Evolutionary conservation across 2,113 vertebrate species (phyloP).

Genomic region (Lamprologus callipterus): DNA sequence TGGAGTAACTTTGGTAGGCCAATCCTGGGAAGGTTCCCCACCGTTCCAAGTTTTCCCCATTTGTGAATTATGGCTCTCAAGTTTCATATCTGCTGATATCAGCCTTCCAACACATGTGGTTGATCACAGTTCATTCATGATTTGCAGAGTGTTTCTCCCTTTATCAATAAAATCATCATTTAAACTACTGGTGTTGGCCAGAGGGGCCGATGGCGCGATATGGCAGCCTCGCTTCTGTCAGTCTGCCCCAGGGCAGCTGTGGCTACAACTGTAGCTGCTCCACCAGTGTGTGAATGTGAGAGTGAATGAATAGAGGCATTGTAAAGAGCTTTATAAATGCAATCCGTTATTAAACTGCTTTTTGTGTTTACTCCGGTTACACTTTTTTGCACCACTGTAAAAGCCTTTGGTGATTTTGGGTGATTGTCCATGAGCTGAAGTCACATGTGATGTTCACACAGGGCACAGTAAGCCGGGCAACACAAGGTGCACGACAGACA

Average conservation of each 20-base stretch:
- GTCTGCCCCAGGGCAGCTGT: too few relatives aligned
- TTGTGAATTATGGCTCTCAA: background rate
- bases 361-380: accelerated
- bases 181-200: too few relatives aligned
- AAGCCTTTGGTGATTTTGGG: background rate
- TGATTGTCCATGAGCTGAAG: too few relatives aligned
- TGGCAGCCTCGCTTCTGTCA: too few relatives aligned
- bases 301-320: too few relatives aligned
- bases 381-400: background rate
- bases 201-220: too few relatives aligned
- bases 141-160: background rate
- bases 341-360: background rate
- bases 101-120: background rate
- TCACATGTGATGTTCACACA: background rate
- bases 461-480: background rate
- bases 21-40: background rate
- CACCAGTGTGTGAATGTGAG: too few relatives aligned
- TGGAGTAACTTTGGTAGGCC: background rate
- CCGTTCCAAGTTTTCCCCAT: accelerated
- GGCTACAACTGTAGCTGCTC: too few relatives aligned
- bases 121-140: background rate
- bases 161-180: accelerated
- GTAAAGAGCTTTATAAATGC: too few relatives aligned
- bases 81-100: background rate
- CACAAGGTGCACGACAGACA: background rate